Evolutionary conservation across 2,113 vertebrate genomes (phyloP), one percentile per base, ranked within the genome.

Genomic region (Aleadryas rufinucha): DNA sequence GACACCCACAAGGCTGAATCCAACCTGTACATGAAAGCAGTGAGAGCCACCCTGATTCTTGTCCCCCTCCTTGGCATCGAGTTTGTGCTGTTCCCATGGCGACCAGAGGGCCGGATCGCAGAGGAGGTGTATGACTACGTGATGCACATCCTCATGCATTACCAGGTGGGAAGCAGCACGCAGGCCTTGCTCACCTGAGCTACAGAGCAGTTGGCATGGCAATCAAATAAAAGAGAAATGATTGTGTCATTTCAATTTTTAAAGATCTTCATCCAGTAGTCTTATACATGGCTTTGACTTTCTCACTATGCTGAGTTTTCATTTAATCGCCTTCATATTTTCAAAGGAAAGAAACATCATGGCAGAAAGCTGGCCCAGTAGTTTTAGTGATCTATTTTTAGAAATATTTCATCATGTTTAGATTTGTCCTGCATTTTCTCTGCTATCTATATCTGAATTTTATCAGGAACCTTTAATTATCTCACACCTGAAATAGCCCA

Each of bases 1-100:
- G 99, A 99, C 76, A 99, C 99, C 8, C 99, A 99, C 96, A 99
- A 99, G 80, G 99, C 99, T 0, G 99, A 99, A 95, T 99, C 99
- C 30, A 99, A 99, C 81, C 98, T 99, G 28, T 99, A 99, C 97
- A 99, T 99, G 99, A 99, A 99, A 89, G 99, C 99, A 0, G 99
- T 99, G 69, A 98, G 99, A 75, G 99, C 99, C 22, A 99, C 99
- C 0, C 98, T 99, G 57, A 99, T 99, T 70, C 97, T 99, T 49
- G 99, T 99, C 4, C 99, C 99, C 0, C 98, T 99, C 0, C 98
- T 99, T 20, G 99, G 99, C 72, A 99, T 99, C 54, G 99, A 99
- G 92, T 99, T 98, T 28, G 98, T 99, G 57, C 97, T 99, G 80
- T 82, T 99, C 21, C 99, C 99, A 3, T 99, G 99, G 98, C 98